Evolutionary conservation across 1,140 invertebrate genomes (phyloP).

Genomic region (Bombus sibiricus): DNA sequence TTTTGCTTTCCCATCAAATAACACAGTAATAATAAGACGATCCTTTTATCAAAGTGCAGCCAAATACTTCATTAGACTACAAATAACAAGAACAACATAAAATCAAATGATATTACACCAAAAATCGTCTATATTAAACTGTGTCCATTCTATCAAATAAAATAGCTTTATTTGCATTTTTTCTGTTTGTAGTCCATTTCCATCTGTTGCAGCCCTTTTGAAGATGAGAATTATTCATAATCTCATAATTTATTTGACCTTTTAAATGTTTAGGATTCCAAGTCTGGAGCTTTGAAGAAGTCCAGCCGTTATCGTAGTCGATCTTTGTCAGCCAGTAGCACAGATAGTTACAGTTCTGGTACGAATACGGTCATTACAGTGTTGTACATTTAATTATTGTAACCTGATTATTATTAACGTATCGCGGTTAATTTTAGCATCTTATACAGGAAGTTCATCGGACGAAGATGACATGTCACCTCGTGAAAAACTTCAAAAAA

Average conservation of each 20-base stretch:
- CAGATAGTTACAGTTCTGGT: slow-evolving; percentile 96
- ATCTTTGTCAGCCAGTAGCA: slow-evolving; percentile 95
- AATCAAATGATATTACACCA: neutral
- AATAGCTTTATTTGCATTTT: slow-evolving; percentile 76
- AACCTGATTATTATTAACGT: slow-evolving; percentile 3
- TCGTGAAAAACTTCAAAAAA: slow-evolving; percentile 93
- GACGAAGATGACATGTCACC: slow-evolving; percentile 93
- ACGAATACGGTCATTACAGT: slow-evolving; percentile 65
- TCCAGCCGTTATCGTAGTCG: slow-evolving; percentile 93
- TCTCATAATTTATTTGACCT: slow-evolving; percentile 21
- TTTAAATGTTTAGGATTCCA: slow-evolving; percentile 83
- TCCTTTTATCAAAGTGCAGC: slow-evolving; percentile 14
- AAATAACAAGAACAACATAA: slow-evolving; percentile 11
- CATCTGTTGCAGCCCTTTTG: slow-evolving; percentile 71
- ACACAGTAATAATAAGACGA: slow-evolving; percentile 66
- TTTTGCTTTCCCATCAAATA: slow-evolving; percentile 48
- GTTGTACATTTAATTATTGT: too few species aligned
- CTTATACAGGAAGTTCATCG: slow-evolving; percentile 94
- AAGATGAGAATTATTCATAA: slow-evolving; percentile 22
- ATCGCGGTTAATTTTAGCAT: slow-evolving; percentile 84
- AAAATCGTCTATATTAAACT: slow-evolving; percentile 69
- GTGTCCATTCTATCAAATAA: slow-evolving; percentile 66
- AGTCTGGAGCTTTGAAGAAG: slow-evolving; percentile 91
- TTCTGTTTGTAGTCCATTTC: slow-evolving; percentile 76
- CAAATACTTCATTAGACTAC: slow-evolving; percentile 6